phyloP scores from a whole-genome alignment of 2,797 vertebrate species.

The Ispidina picta region DNA sequence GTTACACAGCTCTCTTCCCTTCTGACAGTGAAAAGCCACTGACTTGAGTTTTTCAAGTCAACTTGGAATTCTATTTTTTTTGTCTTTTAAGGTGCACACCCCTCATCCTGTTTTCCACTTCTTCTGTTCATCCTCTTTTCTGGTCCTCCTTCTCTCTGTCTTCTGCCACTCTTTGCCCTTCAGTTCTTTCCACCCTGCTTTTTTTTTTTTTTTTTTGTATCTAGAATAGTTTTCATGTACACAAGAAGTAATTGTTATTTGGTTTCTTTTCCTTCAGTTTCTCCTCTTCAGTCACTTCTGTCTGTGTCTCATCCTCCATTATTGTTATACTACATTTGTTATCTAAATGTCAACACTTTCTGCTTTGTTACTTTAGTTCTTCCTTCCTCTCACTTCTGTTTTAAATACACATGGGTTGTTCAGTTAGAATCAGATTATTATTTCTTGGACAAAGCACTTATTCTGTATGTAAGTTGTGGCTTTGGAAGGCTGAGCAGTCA shows the following conservation, averaged over 20 bases:
- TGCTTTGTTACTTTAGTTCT: not conserved
- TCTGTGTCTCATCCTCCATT: not conserved
- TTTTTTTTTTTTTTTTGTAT: not conserved
- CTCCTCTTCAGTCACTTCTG: not conserved
- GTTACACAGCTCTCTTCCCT: not conserved
- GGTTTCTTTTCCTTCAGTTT: not conserved
- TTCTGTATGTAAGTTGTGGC: not conserved
- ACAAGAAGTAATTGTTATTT: not conserved
- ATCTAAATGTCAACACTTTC: not conserved
- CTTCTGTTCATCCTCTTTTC: not conserved
- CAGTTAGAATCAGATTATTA: not conserved
- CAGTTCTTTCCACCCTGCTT: not conserved
- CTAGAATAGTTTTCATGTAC: not conserved
- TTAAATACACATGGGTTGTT: not conserved
- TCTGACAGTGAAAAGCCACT: not conserved
- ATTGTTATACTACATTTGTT: not conserved
- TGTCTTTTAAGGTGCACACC: not conserved
- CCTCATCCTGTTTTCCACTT: not conserved
- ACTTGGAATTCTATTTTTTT: not conserved
- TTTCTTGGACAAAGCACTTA: not conserved
- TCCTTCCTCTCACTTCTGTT: not conserved
- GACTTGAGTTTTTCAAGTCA: not conserved
- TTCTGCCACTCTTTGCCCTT: not conserved
- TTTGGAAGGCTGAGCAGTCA: not conserved
- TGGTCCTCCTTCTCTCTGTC: not conserved